phyloP scores from a whole-genome alignment of 1,140 invertebrate species.

The Caligus rogercresseyi region DNA sequence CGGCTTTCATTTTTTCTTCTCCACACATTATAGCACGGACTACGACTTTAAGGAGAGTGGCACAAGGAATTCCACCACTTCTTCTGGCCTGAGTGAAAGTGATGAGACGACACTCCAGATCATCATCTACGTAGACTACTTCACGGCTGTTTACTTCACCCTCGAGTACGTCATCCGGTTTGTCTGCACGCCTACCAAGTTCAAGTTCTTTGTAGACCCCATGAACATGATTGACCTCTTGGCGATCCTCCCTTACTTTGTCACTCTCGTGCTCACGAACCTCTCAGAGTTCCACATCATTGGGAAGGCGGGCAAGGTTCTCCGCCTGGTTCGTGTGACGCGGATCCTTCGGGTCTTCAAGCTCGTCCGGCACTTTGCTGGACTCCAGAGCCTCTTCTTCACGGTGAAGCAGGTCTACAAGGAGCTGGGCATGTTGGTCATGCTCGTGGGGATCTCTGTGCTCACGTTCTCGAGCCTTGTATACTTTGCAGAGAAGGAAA shows the following conservation, averaged over 20 bases:
- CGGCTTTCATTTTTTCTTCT: neutral
- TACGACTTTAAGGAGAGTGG: neutral
- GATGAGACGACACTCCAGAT: neutral
- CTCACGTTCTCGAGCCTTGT: constrained; percentile 19
- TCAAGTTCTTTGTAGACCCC: constrained; percentile 11
- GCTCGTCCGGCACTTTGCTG: constrained; percentile 19
- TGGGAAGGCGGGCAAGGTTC: constrained; percentile 19
- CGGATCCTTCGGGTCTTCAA: constrained; percentile 19
- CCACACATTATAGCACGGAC: neutral
- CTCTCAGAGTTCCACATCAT: constrained; percentile 20
- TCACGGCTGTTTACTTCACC: constrained; percentile 17
- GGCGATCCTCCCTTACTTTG: constrained; percentile 18
- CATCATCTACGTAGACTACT: constrained; percentile 16
- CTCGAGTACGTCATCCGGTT: constrained; percentile 17
- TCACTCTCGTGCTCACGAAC: constrained; percentile 7
- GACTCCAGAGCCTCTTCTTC: constrained; percentile 16
- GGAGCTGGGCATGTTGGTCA: constrained; percentile 14
- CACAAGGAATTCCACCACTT: neutral
- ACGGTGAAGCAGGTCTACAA: constrained; percentile 16
- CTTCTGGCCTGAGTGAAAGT: neutral
- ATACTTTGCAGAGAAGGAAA: constrained; percentile 20
- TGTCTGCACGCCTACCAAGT: constrained; percentile 4
- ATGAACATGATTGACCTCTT: constrained; percentile 20
- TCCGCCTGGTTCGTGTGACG: constrained; percentile 17
- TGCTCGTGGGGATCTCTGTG: constrained; percentile 15